Conservation (phyloP, 1,140 invertebrate genomes). For the Aplysia californica region DNA sequence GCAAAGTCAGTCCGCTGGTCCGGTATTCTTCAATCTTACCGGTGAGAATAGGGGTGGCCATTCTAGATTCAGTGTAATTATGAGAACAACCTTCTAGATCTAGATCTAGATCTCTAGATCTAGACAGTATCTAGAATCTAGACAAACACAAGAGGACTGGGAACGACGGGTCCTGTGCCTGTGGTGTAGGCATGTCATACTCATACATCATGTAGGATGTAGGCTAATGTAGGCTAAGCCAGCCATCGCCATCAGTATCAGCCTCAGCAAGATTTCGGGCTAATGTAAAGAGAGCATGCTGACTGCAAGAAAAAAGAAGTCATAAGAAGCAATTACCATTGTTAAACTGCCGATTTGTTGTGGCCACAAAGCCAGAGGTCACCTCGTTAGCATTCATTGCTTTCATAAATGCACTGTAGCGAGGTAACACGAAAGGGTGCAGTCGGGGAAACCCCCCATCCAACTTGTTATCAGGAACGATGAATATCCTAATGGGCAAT, state of each 20-base stretch:
- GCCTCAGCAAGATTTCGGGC: too few relatives aligned
- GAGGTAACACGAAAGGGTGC: not conserved
- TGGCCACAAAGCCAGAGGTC: slow-evolving; percentile 21
- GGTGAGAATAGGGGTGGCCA: too few relatives aligned
- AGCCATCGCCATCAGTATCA: too few relatives aligned
- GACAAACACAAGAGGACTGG: too few relatives aligned
- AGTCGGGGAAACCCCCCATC: slow-evolving; percentile 18
- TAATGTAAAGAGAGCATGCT: too few relatives aligned
- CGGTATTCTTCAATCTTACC: too few relatives aligned
- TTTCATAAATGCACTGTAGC: slow-evolving; percentile 3
- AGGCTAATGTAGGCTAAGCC: not conserved
- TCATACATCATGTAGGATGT: not conserved
- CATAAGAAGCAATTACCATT: slow-evolving; percentile 17
- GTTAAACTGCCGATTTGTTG: slow-evolving; percentile 4
- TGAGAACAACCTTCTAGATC: not conserved
- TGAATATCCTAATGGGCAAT: too few relatives aligned
- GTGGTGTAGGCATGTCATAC: too few relatives aligned
- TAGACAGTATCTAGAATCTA: not conserved
- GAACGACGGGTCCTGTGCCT: not conserved
- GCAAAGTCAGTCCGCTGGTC: too few relatives aligned
- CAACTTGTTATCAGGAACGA: not conserved
- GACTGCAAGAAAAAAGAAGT: too few relatives aligned
- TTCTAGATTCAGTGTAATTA: not conserved
- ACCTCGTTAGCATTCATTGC: slow-evolving; percentile 23
- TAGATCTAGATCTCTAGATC: not conserved